Evolutionary conservation across 1,140 invertebrate genomes (phyloP), one percentile per base, ranked within the genome.

Genomic region (Sycophaga agraensis): DNA sequence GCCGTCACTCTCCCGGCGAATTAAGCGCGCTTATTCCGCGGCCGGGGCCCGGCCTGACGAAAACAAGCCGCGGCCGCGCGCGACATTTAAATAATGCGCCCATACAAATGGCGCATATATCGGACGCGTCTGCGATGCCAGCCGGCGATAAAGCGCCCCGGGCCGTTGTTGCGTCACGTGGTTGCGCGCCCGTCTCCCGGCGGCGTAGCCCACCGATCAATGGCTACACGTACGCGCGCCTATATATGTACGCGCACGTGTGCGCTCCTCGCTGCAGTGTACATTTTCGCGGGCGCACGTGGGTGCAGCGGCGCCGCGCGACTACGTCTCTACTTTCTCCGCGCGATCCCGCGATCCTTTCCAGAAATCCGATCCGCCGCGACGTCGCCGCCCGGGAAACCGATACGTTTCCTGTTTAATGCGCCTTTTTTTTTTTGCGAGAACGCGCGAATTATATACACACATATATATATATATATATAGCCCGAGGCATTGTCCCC

Each of bases 311-410:
- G 28, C 59, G n/a, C n/a, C n/a, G n/a, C n/a, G n/a, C n/a, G n/a
- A n/a, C n/a, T 24, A 45, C 45, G 57, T 66, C 51, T 60, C 61
- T 66, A 68, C 68, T 71, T 68, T 71, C 68, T 68, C 65, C 66
- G 28, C 53, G 55, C n/a, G n/a, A n/a, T n/a, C n/a, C n/a, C n/a
- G n/a, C n/a, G 54, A 54, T 66, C 66, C 46, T 71, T 71, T 69
- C 68, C 68, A 66, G 69, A 69, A 69, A 69, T 67, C 60, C 66
- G 67, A 71, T 71, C 59, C 42, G 12, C 28, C 24, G 19, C 57
- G 43, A 64, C 63, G 51, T 64, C 61, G 64, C 56, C 49, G n/a
- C n/a, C n/a, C n/a, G n/a, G 66, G 68, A 67, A 71, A 69, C 59
- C 59, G 66, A 69, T 67, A 60, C 58, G 14, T 40, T 60, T 59